phyloP scores from a whole-genome alignment of 2,797 vertebrate genomes.

The Hoplostethus atlanticus region DNA sequence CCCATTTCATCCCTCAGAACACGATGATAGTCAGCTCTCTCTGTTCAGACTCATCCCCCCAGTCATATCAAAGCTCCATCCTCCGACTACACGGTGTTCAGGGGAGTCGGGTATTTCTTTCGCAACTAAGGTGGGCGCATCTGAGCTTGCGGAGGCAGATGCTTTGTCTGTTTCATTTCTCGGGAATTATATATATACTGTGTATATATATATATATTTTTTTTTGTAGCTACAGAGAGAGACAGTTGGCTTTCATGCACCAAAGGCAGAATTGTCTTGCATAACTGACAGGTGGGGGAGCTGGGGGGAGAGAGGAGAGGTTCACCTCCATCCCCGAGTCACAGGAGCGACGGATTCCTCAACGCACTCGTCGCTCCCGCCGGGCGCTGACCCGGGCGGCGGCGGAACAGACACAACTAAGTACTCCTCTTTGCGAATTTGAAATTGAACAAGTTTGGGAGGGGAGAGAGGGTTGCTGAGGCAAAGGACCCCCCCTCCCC shows the following conservation, averaged over 20 bases:
- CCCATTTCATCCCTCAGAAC: constrained; percentile 35
- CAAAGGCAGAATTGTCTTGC: constrained; percentile 60
- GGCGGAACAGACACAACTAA: constrained; percentile 62
- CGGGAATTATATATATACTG: constrained; percentile 54
- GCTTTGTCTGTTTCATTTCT: constrained; percentile 70
- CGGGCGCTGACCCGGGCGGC: constrained; percentile 72
- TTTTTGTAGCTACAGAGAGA: constrained; percentile 48
- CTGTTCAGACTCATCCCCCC: constrained; percentile 38
- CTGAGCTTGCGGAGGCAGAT: constrained; percentile 46
- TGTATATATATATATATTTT: background rate
- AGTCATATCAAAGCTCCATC: constrained; percentile 61
- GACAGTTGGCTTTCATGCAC: constrained; percentile 68
- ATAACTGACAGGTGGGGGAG: constrained; percentile 75
- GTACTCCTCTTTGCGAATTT: constrained; percentile 64
- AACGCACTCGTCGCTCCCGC: constrained; percentile 65
- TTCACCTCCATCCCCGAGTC: constrained; percentile 74
- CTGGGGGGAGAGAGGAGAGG: constrained; percentile 41
- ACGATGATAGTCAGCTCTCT: constrained; percentile 29
- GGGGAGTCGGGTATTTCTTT: constrained; percentile 57
- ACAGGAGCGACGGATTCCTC: constrained; percentile 54
- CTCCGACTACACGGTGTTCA: constrained; percentile 60
- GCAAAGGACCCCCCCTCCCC: background rate
- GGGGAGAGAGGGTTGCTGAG: constrained; percentile 32
- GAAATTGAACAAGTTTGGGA: constrained; percentile 66
- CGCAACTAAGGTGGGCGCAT: constrained; percentile 58